Conservation (phyloP, 2,888 invertebrate genomes). For the Thereva nobilitata region DNA sequence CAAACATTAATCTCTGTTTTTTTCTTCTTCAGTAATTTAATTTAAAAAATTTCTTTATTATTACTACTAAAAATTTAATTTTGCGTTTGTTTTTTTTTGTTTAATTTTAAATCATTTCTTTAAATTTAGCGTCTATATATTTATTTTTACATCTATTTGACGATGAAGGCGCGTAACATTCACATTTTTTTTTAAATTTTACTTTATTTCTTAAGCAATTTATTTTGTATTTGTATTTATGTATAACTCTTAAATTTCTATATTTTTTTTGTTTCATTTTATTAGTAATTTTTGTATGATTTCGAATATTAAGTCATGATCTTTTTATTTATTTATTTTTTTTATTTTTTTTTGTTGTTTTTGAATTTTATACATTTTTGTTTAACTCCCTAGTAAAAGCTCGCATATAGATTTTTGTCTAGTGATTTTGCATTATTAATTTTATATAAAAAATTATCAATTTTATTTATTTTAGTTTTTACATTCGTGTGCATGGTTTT, state of each 20-base stretch:
- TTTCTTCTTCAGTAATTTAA: too few relatives aligned
- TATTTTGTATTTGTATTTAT: slow-evolving; percentile 17
- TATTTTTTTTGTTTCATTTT: too few relatives aligned
- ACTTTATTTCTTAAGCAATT: slow-evolving; percentile 26
- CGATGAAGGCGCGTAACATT: slow-evolving; percentile 57
- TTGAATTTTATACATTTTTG: slow-evolving; percentile 18
- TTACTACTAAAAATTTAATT: slow-evolving; percentile 11
- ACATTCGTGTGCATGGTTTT: not conserved
- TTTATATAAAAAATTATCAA: slow-evolving; percentile 12
- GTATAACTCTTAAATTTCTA: not conserved
- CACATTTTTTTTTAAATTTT: slow-evolving; percentile 48
- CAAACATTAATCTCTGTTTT: too few relatives aligned
- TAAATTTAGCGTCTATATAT: slow-evolving; percentile 16
- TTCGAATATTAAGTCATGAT: too few relatives aligned
- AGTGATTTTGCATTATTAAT: slow-evolving; percentile 9
- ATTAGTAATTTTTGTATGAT: too few relatives aligned
- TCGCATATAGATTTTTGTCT: slow-evolving; percentile 27
- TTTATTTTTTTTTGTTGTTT: slow-evolving; percentile 22
- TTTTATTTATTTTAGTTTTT: slow-evolving; percentile 22
- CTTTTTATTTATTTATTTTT: not conserved
- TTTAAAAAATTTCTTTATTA: not conserved
- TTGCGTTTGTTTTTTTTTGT: slow-evolving; percentile 14
- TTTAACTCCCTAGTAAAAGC: slow-evolving; percentile 31
- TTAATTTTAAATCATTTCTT: slow-evolving; percentile 10
- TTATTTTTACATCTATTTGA: slow-evolving; percentile 47